Base-by-base conservation (phyloP, 2,888 invertebrate species). In the Crossocerus cetratus region DNA sequence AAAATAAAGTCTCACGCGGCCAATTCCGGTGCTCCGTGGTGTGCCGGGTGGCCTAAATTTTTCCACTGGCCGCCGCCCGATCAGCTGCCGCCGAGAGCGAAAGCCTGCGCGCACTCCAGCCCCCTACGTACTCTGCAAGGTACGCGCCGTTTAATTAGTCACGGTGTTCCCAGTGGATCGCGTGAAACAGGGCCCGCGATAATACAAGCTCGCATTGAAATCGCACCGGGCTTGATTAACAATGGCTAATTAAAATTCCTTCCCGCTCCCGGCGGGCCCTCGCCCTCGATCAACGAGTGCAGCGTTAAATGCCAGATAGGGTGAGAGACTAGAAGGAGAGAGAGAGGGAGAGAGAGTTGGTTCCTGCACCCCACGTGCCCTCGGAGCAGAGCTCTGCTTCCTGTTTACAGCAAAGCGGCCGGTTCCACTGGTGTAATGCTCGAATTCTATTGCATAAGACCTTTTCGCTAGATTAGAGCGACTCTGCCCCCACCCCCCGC, bases 71-170 rank as follows among this genome's bases (percentile, higher is more conserved):
- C 20, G 3, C 57, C 20, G 20, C 8, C 21, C 21, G 22, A 58
- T 32, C 32, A 32, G 32, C 32, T 56, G 16, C 11, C 16, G 20
- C 16, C 4, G 2, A 3, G 20, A 56, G 58, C 22, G n/a, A 22
- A 32, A 32, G 32, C 32, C n/a, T n/a, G n/a, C n/a, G n/a, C n/a
- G n/a, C n/a, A n/a, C n/a, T n/a, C n/a, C n/a, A n/a, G n/a, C n/a
- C n/a, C n/a, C n/a, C n/a, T n/a, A n/a, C n/a, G n/a, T n/a, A n/a
- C n/a, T n/a, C n/a, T n/a, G n/a, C n/a, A n/a, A n/a, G n/a, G n/a
- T n/a, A n/a, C n/a, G n/a, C 72, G 73, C 45, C 67, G 61, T 76
- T 80, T 72, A 83, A 83, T 84, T 84, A 82, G 75, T 80, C 79
- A 81, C 72, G 74, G 69, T n/a, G n/a, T 73, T 82, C 76, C 69